Conservation (phyloP, 2,888 invertebrate species). For the Gisinianus flammeolus region DNA sequence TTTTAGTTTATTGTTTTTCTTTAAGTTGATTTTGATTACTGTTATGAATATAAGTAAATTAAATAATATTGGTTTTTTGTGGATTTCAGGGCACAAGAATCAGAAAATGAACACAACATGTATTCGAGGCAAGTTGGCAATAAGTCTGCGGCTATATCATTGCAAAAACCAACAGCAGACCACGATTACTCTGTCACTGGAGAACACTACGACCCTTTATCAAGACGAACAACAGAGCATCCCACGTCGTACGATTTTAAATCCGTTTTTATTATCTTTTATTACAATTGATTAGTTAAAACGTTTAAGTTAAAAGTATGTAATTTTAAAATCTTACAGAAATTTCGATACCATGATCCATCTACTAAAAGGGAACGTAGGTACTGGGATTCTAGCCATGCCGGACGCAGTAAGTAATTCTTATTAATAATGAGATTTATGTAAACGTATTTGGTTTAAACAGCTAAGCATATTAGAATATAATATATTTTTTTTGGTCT, state of each 20-base stretch:
- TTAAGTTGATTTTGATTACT: background rate
- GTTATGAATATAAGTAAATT: background rate
- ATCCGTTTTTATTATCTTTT: background rate
- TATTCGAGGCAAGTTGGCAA: slow-evolving; percentile 37
- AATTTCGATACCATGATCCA: slow-evolving; percentile 82
- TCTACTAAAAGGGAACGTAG: slow-evolving; percentile 85
- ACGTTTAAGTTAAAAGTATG: background rate
- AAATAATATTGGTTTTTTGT: too few species aligned
- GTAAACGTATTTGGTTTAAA: too few species aligned
- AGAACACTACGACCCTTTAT: slow-evolving; percentile 67
- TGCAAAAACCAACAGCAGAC: slow-evolving; percentile 56
- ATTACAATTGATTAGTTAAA: background rate
- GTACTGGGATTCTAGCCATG: slow-evolving; percentile 96
- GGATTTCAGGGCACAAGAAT: slow-evolving; percentile 44
- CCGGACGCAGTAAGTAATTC: too few species aligned
- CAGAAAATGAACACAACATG: slow-evolving; percentile 42
- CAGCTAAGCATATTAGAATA: too few species aligned
- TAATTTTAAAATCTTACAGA: slow-evolving; percentile 63
- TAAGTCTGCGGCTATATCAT: slow-evolving; percentile 52
- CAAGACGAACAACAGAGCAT: slow-evolving; percentile 74
- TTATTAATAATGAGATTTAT: too few species aligned
- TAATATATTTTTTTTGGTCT: too few species aligned
- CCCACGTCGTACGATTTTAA: slow-evolving; percentile 75
- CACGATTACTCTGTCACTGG: slow-evolving; percentile 57
- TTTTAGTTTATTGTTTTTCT: background rate